Evolutionary conservation across 64 coral and sea anemone genomes (phyloP).

Genomic region (Cladopsammia gracilis): DNA sequence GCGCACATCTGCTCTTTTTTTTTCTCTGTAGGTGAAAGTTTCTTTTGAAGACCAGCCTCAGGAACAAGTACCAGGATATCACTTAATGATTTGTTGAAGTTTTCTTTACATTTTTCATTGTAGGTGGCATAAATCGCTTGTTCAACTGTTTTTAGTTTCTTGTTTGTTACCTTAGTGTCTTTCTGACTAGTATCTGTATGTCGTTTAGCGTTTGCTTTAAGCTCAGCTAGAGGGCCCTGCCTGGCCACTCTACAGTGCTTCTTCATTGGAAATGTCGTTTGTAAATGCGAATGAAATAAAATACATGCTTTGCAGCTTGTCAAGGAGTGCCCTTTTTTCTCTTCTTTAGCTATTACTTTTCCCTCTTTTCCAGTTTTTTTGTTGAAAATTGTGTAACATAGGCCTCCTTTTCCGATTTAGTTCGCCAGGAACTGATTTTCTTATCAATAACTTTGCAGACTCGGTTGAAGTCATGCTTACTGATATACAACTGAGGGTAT

Average conservation of each 20-base stretch:
- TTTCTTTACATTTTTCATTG: too few species aligned
- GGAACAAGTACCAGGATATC: too few species aligned
- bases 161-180: too few species aligned
- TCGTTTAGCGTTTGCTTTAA: background rate
- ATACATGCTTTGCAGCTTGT: slow-evolving; percentile 19
- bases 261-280: background rate
- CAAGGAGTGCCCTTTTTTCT: slow-evolving; percentile 9
- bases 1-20: too few species aligned
- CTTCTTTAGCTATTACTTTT: background rate
- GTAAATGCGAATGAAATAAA: background rate
- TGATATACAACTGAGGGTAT: background rate
- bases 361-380: background rate
- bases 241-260: background rate
- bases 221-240: background rate
- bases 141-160: too few species aligned
- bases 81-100: too few species aligned
- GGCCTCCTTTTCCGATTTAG: background rate
- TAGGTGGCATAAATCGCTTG: too few species aligned
- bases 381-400: background rate
- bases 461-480: background rate
- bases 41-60: too few species aligned
- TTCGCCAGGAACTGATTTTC: background rate
- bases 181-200: background rate
- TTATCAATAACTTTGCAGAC: background rate
- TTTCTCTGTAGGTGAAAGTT: too few species aligned